Percentiles rank a stretch among this genome's conserved stretches.
phyloP scores from a whole-genome alignment of 2,888 invertebrate genomes.

The Laothoe populi region DNA sequence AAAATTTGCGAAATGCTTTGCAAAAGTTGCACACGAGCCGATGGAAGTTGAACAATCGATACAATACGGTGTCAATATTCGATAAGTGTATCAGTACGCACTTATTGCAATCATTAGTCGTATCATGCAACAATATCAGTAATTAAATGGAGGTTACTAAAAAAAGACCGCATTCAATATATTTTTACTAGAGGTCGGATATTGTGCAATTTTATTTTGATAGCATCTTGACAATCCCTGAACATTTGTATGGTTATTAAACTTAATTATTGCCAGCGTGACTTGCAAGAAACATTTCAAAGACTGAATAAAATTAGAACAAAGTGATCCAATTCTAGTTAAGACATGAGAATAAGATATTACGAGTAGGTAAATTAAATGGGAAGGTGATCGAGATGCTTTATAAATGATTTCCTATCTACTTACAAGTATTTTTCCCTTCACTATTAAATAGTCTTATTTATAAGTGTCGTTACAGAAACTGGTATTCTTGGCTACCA shows the following conservation, averaged over 20 bases:
- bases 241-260: neutral
- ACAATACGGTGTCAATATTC: slow-evolving; percentile 5
- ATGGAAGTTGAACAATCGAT: slow-evolving; percentile 27
- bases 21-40: slow-evolving; percentile 11
- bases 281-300: neutral
- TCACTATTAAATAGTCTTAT: neutral
- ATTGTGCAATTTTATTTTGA: slow-evolving; percentile 4
- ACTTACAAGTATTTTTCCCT: neutral
- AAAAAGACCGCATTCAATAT: neutral
- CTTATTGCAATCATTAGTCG: slow-evolving; percentile 4
- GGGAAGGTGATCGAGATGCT: slow-evolving; percentile 8
- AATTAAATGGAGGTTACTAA: neutral
- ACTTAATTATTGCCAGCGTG: neutral
- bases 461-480: neutral
- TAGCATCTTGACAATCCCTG: neutral
- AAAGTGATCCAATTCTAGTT: neutral
- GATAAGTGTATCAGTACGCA: slow-evolving; percentile 1
- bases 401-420: neutral
- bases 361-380: neutral
- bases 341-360: neutral
- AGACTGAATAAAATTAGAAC: neutral
- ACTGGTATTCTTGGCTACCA: neutral
- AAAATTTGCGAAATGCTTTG: slow-evolving; percentile 51
- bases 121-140: slow-evolving; percentile 3
- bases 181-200: neutral